Base-by-base conservation (phyloP, 2,888 invertebrate genomes). In the Polia nebulosa region DNA sequence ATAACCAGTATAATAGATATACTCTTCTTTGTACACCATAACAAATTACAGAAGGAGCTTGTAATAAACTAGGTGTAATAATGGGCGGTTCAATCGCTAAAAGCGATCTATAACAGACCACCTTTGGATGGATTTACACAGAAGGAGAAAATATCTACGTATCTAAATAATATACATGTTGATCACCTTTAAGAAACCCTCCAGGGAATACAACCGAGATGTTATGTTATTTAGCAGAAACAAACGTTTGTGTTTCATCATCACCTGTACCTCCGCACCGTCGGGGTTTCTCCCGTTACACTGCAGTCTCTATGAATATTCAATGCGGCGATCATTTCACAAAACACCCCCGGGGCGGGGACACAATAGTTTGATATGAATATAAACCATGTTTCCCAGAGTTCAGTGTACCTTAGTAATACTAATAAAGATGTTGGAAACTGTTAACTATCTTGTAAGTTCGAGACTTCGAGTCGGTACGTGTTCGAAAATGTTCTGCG, bases 281-380 rank as follows among this genome's bases (percentile, higher is more conserved):
- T 36, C 2, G 45, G 17, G 55, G 45, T 41, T 66, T 22, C 25
- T 1, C 17, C 25, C n/a, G 44, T 32, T 44, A 67, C 47, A 52
- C 72, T 68, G 76, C 80, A 79, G 82, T 69, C 25, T 53, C 4
- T 56, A 81, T 81, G 79, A 78, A 81, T 81, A 81, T 81, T 76
- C 80, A 81, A 72, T 55, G 78, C 45, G 25, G 32, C 45, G 70
- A 74, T 74, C 67, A 74, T 82, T 77, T 69, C 36, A 62, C 78
- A 69, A 52, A 78, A 68, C 82, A 53, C 80, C 72, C 61, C 34
- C 22, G 51, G 63, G 76, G 59, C 39, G 44, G 51, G 32, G 65
- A 60, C 61, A 59, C 62, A 70, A 70, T 60, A 67, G 41, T 62
- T 67, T 36, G 51, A 56, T 55, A 61, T 70, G 67, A 72, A 75